Evolutionary conservation across 2,888 invertebrate genomes (phyloP).

Genomic region (Epirrhoe alternata): DNA sequence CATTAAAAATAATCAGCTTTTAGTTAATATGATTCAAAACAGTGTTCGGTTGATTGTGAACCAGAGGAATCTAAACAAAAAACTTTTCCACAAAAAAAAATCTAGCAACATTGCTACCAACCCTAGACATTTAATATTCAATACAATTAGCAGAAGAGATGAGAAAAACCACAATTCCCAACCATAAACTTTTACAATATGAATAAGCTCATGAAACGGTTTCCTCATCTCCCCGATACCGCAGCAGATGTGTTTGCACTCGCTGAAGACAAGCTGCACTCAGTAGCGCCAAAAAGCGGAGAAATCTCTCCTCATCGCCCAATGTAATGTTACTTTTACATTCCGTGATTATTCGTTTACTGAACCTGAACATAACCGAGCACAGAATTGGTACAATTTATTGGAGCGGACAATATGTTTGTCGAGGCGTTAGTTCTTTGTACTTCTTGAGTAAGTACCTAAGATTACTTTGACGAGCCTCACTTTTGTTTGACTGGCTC

Average conservation of each 20-base stretch:
- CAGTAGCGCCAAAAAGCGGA: conserved; percentile 4
- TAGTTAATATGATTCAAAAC: too few species aligned
- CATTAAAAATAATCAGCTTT: too few species aligned
- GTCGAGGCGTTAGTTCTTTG: too few species aligned
- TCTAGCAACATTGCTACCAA: background rate
- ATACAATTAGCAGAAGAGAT: background rate
- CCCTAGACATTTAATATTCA: background rate
- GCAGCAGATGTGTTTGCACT: conserved; percentile 10
- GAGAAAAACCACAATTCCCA: background rate
- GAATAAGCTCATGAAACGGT: conserved; percentile 4
- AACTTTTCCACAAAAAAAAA: too few species aligned
- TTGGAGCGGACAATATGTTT: too few species aligned
- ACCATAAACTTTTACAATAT: background rate
- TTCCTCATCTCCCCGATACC: background rate
- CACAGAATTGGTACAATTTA: too few species aligned
- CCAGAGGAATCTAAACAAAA: too few species aligned
- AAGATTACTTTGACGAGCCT: too few species aligned
- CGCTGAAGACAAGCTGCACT: conserved; percentile 5
- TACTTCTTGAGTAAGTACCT: too few species aligned
- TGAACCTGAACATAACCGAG: too few species aligned
- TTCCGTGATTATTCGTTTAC: background rate
- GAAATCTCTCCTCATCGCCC: conserved; percentile 4
- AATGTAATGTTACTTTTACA: conserved; percentile 8
- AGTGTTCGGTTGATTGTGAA: too few species aligned
- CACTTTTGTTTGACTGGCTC: too few species aligned